Evolutionary conservation across 2,113 vertebrate species (phyloP).

Genomic region (Addax nasomaculatus): DNA sequence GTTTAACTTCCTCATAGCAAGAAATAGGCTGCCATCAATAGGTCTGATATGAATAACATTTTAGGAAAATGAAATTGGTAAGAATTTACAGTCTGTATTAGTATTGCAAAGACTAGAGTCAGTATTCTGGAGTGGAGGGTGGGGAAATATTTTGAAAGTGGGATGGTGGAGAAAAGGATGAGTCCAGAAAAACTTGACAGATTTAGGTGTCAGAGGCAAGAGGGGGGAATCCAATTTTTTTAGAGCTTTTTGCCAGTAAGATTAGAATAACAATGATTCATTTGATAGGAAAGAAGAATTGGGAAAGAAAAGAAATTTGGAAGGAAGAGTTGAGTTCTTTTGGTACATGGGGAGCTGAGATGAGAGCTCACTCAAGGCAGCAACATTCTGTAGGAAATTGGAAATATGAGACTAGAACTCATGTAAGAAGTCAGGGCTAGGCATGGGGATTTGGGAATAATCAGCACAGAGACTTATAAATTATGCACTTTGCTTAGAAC

Average conservation of each 20-base stretch:
- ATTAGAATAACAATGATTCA: neutral
- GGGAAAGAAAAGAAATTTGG: neutral
- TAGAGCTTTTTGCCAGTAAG: neutral
- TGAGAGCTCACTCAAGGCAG: neutral
- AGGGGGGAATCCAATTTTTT: neutral
- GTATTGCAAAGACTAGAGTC: neutral
- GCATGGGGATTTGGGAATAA: constrained; percentile 1
- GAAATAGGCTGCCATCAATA: neutral
- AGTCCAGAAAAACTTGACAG: constrained; percentile 66
- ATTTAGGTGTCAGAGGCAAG: neutral
- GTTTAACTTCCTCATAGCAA: neutral
- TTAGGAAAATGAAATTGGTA: neutral
- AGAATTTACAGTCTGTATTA: neutral
- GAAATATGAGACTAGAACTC: neutral
- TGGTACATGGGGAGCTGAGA: neutral
- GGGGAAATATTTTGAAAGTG: constrained; percentile 20
- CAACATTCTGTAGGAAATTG: neutral
- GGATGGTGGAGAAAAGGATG: neutral
- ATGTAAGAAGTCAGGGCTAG: neutral
- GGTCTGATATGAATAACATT: neutral
- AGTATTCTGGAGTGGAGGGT: neutral
- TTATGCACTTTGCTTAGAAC: constrained; percentile 69
- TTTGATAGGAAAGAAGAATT: neutral
- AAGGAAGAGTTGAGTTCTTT: neutral
- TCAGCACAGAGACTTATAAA: constrained; percentile 57